These are phyloP conservation scores for Aricia artaxerxes DNA, from an alignment of 2,888 invertebrate species.

Conservation along the genomic window DNA sequence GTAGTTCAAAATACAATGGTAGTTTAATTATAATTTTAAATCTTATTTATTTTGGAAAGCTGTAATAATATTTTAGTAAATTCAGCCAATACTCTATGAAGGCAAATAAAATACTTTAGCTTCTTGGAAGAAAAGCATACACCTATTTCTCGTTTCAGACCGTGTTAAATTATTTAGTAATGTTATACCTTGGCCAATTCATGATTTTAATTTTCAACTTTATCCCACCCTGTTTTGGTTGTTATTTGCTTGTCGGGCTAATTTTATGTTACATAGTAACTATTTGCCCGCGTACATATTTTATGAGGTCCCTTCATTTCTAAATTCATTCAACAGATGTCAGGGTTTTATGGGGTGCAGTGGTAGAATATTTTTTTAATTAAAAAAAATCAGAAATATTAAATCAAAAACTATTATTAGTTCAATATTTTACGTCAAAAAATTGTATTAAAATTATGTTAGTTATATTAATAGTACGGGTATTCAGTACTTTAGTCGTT, in stretches of 20 bases:
- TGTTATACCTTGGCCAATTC: constrained; percentile 54
- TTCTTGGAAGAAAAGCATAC: constrained; percentile 47
- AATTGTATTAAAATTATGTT: background rate
- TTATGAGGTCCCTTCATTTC: constrained; percentile 48
- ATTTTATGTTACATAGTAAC: constrained; percentile 63
- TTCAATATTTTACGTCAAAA: background rate
- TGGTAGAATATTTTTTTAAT: background rate
- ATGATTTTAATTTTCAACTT: constrained; percentile 47
- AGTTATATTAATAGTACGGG: background rate
- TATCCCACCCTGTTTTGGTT: constrained; percentile 45
- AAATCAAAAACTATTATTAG: background rate
- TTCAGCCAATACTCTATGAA: constrained; percentile 4
- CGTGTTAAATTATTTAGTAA: constrained; percentile 62
- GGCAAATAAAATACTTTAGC: constrained; percentile 3
- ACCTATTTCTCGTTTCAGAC: constrained; percentile 58
- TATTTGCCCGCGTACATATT: constrained; percentile 64
- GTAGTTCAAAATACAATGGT: background rate
- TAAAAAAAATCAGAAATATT: background rate
- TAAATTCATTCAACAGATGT: constrained; percentile 41
- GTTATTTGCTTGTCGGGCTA: constrained; percentile 46
- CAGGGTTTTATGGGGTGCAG: constrained; percentile 8
- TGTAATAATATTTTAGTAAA: background rate
- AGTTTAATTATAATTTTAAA: background rate
- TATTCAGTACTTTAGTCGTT: too few relatives aligned
- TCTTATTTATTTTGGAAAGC: background rate